phyloP scores from a whole-genome alignment of 2,113 vertebrate species.

The Cromileptes altivelis region DNA sequence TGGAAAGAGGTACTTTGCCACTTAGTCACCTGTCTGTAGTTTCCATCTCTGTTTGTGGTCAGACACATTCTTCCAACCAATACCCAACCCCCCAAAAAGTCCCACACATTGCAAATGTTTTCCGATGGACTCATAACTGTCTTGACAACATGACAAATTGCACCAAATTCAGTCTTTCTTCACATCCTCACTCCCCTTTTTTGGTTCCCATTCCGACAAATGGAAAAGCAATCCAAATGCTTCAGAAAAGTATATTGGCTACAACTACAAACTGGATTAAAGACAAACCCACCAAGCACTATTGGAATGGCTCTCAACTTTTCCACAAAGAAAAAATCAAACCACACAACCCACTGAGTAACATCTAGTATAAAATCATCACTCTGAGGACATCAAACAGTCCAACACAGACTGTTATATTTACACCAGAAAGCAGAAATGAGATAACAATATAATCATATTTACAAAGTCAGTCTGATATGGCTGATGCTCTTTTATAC shows the following conservation, averaged over 20 bases:
- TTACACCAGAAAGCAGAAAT: neutral
- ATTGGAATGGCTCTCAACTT: neutral
- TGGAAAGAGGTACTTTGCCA: neutral
- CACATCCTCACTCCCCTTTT: neutral
- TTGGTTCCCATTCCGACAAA: slow-evolving; percentile 1
- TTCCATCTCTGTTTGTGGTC: slow-evolving; percentile 49
- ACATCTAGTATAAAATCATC: neutral
- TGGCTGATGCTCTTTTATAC: neutral
- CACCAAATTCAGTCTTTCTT: slow-evolving; percentile 15
- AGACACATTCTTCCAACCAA: slow-evolving; percentile 42
- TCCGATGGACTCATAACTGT: slow-evolving; percentile 47
- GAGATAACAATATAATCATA: neutral
- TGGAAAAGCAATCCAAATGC: slow-evolving; percentile 44
- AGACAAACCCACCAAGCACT: neutral
- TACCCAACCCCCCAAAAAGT: neutral
- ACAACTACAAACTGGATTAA: slow-evolving; percentile 3
- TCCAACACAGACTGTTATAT: neutral
- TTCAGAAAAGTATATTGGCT: neutral
- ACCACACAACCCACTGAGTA: neutral
- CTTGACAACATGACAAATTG: slow-evolving; percentile 30
- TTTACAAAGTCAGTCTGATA: neutral
- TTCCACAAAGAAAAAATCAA: slow-evolving; percentile 8
- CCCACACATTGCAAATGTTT: slow-evolving; percentile 46
- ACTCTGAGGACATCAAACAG: neutral
- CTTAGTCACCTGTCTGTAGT: slow-evolving; percentile 4